These are phyloP conservation scores for Harmothoe impar DNA, from an alignment of 2,888 invertebrate species.

Conservation along the genomic window DNA sequence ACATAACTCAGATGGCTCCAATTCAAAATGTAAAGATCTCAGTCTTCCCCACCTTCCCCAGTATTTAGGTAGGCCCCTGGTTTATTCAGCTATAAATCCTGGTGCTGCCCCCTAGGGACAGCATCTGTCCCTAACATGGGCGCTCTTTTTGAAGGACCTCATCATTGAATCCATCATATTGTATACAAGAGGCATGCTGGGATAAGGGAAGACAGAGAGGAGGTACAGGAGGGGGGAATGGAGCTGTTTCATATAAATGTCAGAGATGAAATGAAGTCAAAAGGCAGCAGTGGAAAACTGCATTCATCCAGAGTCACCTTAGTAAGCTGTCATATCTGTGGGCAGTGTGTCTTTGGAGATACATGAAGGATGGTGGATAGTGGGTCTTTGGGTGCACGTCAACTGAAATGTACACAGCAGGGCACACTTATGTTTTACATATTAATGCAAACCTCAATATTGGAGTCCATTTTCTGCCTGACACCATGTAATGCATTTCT, in stretches of 20 bases:
- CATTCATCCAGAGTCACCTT: background rate
- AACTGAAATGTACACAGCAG: no score
- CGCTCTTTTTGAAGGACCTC: background rate
- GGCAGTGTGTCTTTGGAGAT: background rate
- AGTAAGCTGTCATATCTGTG: background rate
- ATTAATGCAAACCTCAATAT: no score
- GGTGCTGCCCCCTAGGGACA: background rate
- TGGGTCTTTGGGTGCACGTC: no score
- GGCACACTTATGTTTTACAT: no score
- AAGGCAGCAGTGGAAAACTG: background rate
- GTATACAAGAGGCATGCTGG: no score
- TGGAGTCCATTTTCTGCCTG: no score
- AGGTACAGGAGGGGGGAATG: background rate
- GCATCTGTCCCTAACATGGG: background rate
- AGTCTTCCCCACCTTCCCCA: background rate
- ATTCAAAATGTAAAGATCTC: no score
- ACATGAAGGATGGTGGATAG: background rate
- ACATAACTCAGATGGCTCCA: background rate
- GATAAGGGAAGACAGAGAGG: no score
- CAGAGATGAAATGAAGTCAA: background rate
- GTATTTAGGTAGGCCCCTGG: background rate
- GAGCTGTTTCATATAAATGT: background rate
- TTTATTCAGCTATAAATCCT: background rate
- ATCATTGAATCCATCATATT: background rate
- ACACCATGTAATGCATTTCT: no score